Percentiles rank a stretch among this genome's conserved stretches.
phyloP scores from a whole-genome alignment of 2,797 vertebrate genomes.

The Fistularia tabacaria region DNA sequence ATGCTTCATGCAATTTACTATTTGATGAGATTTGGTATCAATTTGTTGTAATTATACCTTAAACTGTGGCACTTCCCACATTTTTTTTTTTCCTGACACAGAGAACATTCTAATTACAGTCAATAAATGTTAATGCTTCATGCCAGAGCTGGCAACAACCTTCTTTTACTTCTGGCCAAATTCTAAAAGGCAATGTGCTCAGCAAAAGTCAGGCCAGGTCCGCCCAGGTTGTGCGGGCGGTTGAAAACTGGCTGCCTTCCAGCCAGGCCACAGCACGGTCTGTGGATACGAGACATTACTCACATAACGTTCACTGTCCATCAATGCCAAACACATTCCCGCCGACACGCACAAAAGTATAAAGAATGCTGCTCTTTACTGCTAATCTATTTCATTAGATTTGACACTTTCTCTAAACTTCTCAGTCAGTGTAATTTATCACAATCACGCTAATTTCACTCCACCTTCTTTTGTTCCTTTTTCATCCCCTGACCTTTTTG shows the following conservation, averaged over 20 bases:
- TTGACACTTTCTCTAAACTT: constrained; percentile 25
- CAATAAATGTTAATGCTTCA: constrained; percentile 48
- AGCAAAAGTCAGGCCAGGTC: constrained; percentile 36
- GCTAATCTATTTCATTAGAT: constrained; percentile 17
- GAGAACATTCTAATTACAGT: constrained; percentile 40
- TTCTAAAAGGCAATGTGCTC: constrained; percentile 26
- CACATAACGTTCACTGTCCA: constrained; percentile 12
- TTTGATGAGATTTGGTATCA: constrained; percentile 11
- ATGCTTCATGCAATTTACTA: constrained; percentile 13
- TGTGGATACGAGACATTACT: constrained; percentile 32
- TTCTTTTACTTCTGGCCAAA: constrained; percentile 19
- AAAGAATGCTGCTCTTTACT: constrained; percentile 16
- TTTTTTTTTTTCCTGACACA: constrained; percentile 9
- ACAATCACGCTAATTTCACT: constrained; percentile 8
- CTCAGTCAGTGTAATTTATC: constrained; percentile 11
- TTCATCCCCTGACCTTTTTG: constrained; percentile 28
- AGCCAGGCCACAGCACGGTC: constrained; percentile 16
- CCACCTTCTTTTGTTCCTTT: constrained; percentile 4
- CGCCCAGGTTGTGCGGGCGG: constrained; percentile 22
- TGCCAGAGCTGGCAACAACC: constrained; percentile 24
- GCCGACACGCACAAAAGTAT: constrained; percentile 14
- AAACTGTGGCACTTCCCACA: constrained; percentile 4
- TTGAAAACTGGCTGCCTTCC: constrained; percentile 20
- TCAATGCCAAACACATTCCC: constrained; percentile 18
- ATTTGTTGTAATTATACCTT: constrained; percentile 26